Conservation (phyloP, 2,888 invertebrate species). For the Troides oblongomaculatus region DNA sequence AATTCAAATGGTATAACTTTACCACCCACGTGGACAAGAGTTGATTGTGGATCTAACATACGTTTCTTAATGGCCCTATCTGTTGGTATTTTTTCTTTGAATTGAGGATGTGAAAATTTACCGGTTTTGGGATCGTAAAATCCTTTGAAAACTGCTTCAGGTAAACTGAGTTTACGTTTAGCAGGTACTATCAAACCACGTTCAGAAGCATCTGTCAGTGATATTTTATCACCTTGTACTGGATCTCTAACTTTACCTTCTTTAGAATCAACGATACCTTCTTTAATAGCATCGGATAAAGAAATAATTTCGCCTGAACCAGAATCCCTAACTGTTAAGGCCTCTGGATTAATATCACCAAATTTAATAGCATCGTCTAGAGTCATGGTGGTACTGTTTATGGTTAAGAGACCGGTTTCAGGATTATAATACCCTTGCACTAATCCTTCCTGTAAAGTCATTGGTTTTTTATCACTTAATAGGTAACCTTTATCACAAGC, state of each 20-base stretch:
- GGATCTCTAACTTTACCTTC: constrained; percentile 90
- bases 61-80: constrained; percentile 92
- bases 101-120: constrained; percentile 88
- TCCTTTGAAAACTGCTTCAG: constrained; percentile 95
- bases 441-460: constrained; percentile 90
- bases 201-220: constrained; percentile 90
- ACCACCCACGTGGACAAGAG: constrained; percentile 90
- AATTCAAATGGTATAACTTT: constrained; percentile 90
- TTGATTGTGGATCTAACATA: constrained; percentile 90
- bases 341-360: constrained; percentile 87
- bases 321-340: constrained; percentile 89
- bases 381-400: constrained; percentile 84
- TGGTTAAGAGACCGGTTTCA: constrained; percentile 84
- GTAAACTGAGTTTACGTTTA: constrained; percentile 89
- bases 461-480: constrained; percentile 87
- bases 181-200: constrained; percentile 90
- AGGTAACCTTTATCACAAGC: constrained; percentile 91
- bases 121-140: constrained; percentile 92
- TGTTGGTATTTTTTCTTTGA: constrained; percentile 88
- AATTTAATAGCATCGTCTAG: constrained; percentile 86
- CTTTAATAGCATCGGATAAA: constrained; percentile 87
- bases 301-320: constrained; percentile 89
- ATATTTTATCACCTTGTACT: constrained; percentile 85
- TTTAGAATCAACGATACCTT: constrained; percentile 88
- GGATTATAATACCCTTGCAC: constrained; percentile 90